These are phyloP conservation scores for Leuciscus waleckii DNA, from an alignment of 2,797 vertebrate species.

Conservation along the genomic window DNA sequence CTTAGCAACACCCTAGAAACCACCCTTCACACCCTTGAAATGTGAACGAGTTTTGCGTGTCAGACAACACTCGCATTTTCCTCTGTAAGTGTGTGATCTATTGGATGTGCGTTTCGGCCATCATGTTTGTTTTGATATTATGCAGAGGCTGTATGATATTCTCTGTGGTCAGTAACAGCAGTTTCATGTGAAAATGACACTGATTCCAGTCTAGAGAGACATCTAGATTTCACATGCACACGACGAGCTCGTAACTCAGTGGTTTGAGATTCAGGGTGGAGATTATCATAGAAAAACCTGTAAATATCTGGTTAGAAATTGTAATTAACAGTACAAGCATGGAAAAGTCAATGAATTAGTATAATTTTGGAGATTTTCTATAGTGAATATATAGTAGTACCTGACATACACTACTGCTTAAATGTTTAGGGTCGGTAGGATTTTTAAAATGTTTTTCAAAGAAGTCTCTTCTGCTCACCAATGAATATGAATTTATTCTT, in stretches of 20 bases:
- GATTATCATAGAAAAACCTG: not conserved
- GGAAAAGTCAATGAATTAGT: not conserved
- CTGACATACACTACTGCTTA: not conserved
- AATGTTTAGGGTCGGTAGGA: not conserved
- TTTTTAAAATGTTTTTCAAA: not conserved
- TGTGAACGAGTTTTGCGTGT: not conserved
- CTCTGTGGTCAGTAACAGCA: conserved; percentile 9
- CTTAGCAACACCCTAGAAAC: not conserved
- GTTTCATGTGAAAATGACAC: conserved; percentile 32
- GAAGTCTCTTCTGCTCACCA: not conserved
- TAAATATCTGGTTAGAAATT: not conserved
- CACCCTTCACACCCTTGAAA: not conserved
- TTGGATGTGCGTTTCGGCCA: not conserved
- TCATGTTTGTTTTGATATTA: not conserved
- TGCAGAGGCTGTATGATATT: not conserved
- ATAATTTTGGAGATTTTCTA: not conserved
- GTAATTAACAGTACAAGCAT: not conserved
- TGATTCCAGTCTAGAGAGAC: not conserved
- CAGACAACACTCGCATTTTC: not conserved
- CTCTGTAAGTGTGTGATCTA: not conserved
- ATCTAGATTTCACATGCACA: not conserved
- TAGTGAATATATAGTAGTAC: not conserved
- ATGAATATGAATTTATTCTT: not conserved
- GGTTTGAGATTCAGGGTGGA: not conserved
- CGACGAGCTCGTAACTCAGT: not conserved